Percentiles rank a stretch among this genome's conserved stretches.
phyloP scores from a whole-genome alignment of 2,888 invertebrate genomes.

The Pristionchus entomophagus region DNA sequence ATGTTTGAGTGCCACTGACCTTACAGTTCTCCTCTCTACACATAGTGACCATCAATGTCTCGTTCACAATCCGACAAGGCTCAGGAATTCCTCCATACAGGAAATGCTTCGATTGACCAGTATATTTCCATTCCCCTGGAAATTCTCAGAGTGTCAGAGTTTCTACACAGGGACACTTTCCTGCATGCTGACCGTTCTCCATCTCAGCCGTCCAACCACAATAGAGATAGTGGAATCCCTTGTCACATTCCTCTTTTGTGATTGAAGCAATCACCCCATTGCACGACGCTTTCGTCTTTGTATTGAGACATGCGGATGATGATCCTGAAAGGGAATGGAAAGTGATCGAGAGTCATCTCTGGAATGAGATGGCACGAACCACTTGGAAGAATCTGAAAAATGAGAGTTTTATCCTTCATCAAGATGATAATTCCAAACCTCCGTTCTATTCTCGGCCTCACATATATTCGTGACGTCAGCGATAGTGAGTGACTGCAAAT shows the following conservation, averaged over 20 bases:
- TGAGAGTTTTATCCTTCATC: neutral
- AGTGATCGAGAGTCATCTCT: too few relatives aligned
- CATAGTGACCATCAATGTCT: neutral
- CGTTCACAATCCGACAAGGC: slow-evolving; percentile 14
- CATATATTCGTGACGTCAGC: neutral
- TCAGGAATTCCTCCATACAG: slow-evolving; percentile 19
- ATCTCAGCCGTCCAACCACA: neutral
- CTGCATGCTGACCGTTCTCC: neutral
- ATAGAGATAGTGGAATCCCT: slow-evolving; percentile 42
- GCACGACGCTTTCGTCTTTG: neutral
- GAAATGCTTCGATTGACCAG: slow-evolving; percentile 1
- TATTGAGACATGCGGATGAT: neutral
- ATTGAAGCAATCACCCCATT: slow-evolving; percentile 15
- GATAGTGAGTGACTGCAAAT: neutral
- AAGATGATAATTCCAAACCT: neutral
- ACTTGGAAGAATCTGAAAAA: slow-evolving; percentile 4
- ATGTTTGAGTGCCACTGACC: neutral
- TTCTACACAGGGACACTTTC: too few relatives aligned
- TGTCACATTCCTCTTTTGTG: slow-evolving; percentile 1
- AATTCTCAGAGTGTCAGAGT: too few relatives aligned
- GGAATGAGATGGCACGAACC: neutral
- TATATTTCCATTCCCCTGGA: neutral
- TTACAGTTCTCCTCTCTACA: slow-evolving; percentile 5
- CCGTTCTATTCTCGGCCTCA: neutral
- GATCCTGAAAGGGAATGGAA: neutral